Base-by-base conservation (phyloP, 2,113 vertebrate genomes). In the Choloepus hoffmanni region DNA sequence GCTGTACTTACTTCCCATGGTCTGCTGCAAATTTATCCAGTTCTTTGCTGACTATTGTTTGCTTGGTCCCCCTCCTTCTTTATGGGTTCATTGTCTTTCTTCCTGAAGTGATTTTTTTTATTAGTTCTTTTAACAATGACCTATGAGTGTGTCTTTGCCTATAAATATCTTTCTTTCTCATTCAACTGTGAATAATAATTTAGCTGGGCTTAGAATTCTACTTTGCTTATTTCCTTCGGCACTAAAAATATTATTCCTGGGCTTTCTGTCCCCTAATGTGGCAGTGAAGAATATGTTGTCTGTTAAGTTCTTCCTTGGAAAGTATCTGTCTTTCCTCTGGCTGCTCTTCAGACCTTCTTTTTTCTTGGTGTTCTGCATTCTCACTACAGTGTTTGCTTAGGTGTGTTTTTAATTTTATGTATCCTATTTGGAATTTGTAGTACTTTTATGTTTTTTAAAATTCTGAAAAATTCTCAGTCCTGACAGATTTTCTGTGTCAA, bases 1-100 rank as follows among this genome's bases (percentile, higher is more conserved):
- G 10, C 55, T 2, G 3, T 1, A 19, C 23, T 30, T 7, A 0
- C n/a, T 28, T 60, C 21, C 81, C 2, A 3, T 0, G 1, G 3
- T 0, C 18, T 1, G 53, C 10, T 33, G 50, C 82, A 15, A 0
- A 3, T 33, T 24, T 16, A 5, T 40, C 60, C 62, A 4, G 19
- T n/a, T 21, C 60, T 33, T 53, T 8, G 50, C 28, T 81, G 53
- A 3, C 18, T 15, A 0, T 36, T 55, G 7, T 43, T 48, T 40
- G 40, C n/a, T n/a, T 8, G n/a, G 36, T 6, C 33, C 14, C 43
- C 60, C 36, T 68, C 40, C 60, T 63, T 28, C n/a, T 86, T 89
- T 83, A 48, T 40, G 10, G 12, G 33, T 0, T 3, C 15, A 26
- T 0, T 24, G 43, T n/a, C 50, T 14, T 84, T 43, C 8, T 33